These are phyloP conservation scores for Seira sanloemensis DNA, from an alignment of 2,888 invertebrate species.

Conservation along the genomic window DNA sequence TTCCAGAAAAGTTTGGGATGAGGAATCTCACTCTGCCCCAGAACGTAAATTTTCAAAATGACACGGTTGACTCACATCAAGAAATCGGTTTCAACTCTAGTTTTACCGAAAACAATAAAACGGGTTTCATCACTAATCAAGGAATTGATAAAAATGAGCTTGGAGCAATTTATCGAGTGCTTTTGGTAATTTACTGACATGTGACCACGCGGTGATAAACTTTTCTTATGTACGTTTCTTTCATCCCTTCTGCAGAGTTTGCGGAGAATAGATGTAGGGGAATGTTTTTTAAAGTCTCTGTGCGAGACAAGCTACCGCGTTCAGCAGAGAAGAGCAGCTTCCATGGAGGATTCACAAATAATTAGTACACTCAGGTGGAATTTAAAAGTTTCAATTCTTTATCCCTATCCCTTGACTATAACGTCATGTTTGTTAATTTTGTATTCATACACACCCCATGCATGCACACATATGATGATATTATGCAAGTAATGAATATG, in stretches of 20 bases:
- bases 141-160: slow-evolving; percentile 23
- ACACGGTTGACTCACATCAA: not conserved
- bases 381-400: not conserved
- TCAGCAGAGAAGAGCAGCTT: slow-evolving; percentile 9
- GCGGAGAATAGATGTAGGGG: slow-evolving; percentile 44
- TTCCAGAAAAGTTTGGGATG: slow-evolving; percentile 8
- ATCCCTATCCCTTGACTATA: too few species aligned
- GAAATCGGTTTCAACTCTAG: not conserved
- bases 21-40: slow-evolving; percentile 46
- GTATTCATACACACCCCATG: not conserved
- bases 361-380: slow-evolving; percentile 40
- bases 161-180: slow-evolving; percentile 40
- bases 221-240: too few species aligned
- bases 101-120: not conserved
- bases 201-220: not conserved
- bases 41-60: not conserved
- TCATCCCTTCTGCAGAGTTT: slow-evolving; percentile 46
- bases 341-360: slow-evolving; percentile 26
- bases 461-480: not conserved
- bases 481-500: not conserved
- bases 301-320: slow-evolving; percentile 49
- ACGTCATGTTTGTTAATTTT: too few species aligned
- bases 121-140: not conserved
- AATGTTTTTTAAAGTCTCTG: slow-evolving; percentile 58
- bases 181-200: too few species aligned